Conservation (phyloP, 2,797 vertebrate species). For the Lepilemur septentrionalis region DNA sequence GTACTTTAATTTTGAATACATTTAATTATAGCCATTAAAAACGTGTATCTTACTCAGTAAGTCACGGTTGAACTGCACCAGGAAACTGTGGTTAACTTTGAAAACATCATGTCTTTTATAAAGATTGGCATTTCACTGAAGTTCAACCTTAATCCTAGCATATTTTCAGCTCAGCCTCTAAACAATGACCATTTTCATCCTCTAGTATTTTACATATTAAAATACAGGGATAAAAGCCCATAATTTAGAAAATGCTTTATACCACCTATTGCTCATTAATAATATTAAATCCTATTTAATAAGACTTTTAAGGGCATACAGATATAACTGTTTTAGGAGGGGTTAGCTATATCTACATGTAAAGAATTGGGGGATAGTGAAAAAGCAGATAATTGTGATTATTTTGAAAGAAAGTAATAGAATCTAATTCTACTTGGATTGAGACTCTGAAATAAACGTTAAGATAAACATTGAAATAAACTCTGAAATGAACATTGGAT, state of each 20-base stretch:
- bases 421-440: background rate
- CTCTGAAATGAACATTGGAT: background rate
- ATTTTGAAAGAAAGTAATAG: slow-evolving; percentile 19
- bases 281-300: background rate
- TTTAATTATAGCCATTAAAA: slow-evolving; percentile 38
- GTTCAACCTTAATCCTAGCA: background rate
- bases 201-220: background rate
- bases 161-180: background rate
- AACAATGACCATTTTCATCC: background rate
- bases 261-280: background rate
- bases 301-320: background rate
- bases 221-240: background rate
- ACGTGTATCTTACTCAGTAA: background rate
- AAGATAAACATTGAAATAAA: background rate
- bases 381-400: background rate
- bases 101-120: background rate
- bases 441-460: background rate
- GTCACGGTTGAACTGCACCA: background rate
- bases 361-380: background rate
- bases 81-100: background rate
- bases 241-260: background rate
- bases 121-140: background rate
- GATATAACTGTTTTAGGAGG: background rate
- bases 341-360: background rate
- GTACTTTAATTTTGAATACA: background rate